Evolutionary conservation across 1,140 invertebrate genomes (phyloP), one percentile per base, ranked within the genome.

Genomic region (Pseudomyrmex pallidus): DNA sequence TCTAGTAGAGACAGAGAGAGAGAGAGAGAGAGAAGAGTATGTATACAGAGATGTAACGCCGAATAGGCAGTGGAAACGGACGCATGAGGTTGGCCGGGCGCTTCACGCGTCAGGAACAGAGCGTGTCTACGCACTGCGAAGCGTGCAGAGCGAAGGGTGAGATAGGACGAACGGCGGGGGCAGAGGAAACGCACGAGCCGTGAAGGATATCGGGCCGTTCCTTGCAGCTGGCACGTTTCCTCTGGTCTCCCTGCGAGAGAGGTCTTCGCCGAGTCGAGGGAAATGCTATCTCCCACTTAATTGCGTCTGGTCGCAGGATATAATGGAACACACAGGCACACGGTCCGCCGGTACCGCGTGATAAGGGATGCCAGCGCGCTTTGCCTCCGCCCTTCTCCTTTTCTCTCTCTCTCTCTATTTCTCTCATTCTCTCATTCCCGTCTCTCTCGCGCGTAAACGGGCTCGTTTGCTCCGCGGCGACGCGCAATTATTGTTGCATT

Each of bases 221-320:
- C 86, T 87, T 80, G 76, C 83, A 76, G 63, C 62, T 87, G 77
- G 86, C 77, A 87, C 85, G 72, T 87, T 35, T 85, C 56, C 85
- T 56, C 52, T 35, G 59, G 57, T 52, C 20, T 54, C 25, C 25
- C 12, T 15, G 50, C 25, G n/a, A 9, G 35, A 20, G 7, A 52
- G 78, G 50, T 76, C 44, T 12, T 64, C 50, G 48, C 35, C 52
- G 68, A 74, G 50, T 44, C 68, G 68, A 54, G 13, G 68, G 61
- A 77, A 82, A 70, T 68, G 66, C 44, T 82, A 85, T 82, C 83
- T 82, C 77, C 25, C 76, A 66, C 70, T 88, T 88, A 88, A 88
- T 88, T 88, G 83, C 86, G 77, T 88, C 87, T 88, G 86, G 76
- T 56, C 76, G 83, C 83, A 62, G 86, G 68, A 72, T 88, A 87